These are phyloP conservation scores for Pogonus chalceus DNA, from an alignment of 1,140 invertebrate species.

Conservation along the genomic window DNA sequence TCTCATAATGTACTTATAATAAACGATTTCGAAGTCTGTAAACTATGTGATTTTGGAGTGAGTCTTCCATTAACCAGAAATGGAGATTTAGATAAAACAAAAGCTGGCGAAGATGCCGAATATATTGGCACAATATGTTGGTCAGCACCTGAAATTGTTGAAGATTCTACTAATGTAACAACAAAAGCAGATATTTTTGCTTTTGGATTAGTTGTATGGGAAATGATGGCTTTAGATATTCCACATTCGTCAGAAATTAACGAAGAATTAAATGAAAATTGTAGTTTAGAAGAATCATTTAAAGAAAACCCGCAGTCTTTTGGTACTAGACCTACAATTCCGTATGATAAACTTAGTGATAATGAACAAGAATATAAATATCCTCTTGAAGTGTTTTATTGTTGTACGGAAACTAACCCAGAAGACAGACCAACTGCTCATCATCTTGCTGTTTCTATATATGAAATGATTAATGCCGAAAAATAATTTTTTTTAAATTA, in stretches of 20 bases:
- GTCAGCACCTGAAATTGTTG: conserved; percentile 65
- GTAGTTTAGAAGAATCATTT: conserved; percentile 27
- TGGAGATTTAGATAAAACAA: conserved; percentile 47
- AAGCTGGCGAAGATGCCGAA: conserved; percentile 29
- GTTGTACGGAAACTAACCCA: conserved; percentile 55
- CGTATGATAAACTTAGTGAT: conserved; percentile 47
- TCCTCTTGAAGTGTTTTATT: conserved; percentile 58
- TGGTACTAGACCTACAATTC: conserved; percentile 56
- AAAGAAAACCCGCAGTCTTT: conserved; percentile 15
- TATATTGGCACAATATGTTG: conserved; percentile 65
- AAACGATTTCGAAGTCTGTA: conserved; percentile 60
- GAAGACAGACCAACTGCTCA: conserved; percentile 50
- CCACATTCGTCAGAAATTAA: conserved; percentile 45
- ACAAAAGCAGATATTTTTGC: conserved; percentile 71
- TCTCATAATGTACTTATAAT: conserved; percentile 71
- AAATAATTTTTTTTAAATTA: too few species aligned
- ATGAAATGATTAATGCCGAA: conserved; percentile 12
- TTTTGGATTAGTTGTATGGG: conserved; percentile 67
- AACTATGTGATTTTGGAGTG: conserved; percentile 80
- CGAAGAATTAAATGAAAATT: conserved; percentile 29
- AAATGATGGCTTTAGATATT: conserved; percentile 58
- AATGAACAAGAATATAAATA: conserved; percentile 41
- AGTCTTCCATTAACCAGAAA: conserved; percentile 56
- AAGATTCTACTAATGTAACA: conserved; percentile 45
- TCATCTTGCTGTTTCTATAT: conserved; percentile 19